phyloP scores from a whole-genome alignment of 2,113 vertebrate species.

The Sturnus vulgaris region DNA sequence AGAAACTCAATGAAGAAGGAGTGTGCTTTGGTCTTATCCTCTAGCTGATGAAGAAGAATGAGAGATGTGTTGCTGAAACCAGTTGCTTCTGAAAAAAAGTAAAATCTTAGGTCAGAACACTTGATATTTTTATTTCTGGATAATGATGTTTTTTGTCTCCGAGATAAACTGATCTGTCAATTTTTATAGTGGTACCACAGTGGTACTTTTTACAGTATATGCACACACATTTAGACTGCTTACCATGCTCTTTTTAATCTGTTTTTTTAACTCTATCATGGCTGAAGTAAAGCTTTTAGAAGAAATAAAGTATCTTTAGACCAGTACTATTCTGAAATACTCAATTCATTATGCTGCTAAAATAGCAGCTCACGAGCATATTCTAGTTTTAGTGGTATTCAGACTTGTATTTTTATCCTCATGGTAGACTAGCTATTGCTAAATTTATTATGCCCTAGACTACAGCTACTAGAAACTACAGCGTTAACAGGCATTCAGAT shows the following conservation, averaged over 20 bases:
- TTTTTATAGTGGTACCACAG: not conserved
- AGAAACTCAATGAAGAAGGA: slow-evolving; percentile 92
- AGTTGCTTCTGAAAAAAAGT: slow-evolving; percentile 77
- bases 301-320: not conserved
- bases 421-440: not conserved
- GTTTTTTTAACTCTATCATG: not conserved
- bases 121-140: not conserved
- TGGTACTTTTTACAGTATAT: not conserved
- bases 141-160: not conserved
- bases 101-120: not conserved
- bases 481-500: not conserved
- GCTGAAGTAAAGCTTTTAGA: not conserved
- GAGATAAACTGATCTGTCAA: not conserved
- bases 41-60: slow-evolving; percentile 94
- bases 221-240: not conserved
- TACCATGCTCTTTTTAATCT: not conserved
- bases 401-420: not conserved
- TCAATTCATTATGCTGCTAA: not conserved
- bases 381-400: not conserved
- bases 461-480: not conserved
- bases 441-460: not conserved
- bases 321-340: not conserved
- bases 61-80: slow-evolving; percentile 90
- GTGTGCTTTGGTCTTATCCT: slow-evolving; percentile 98
- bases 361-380: not conserved